Evolutionary conservation across 2,113 vertebrate genomes (phyloP).

Genomic region (Syrmaticus mikado): DNA sequence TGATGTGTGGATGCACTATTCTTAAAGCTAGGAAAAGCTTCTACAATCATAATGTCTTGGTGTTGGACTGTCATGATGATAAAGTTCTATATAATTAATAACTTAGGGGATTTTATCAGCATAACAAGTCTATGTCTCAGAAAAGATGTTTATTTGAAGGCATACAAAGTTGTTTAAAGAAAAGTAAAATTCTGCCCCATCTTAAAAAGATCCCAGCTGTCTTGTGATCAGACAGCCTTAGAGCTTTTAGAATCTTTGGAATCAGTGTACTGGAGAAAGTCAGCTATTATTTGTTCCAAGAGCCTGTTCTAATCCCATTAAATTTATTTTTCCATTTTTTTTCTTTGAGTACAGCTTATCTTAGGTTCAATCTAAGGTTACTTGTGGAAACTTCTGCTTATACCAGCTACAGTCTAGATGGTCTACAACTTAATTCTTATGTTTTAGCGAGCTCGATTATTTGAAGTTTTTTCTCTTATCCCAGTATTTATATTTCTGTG

Average conservation of each 20-base stretch:
- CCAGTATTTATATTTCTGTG: neutral
- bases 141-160: neutral
- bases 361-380: neutral
- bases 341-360: neutral
- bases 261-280: too few species aligned
- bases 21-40: neutral
- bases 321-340: neutral
- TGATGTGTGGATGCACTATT: too few species aligned
- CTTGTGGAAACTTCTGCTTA: neutral
- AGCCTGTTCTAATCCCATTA: neutral
- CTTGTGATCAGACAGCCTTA: neutral
- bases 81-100: neutral
- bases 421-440: neutral
- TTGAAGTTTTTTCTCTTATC: neutral
- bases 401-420: neutral
- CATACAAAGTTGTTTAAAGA: neutral
- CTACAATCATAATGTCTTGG: accelerated
- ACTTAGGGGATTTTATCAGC: neutral
- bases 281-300: neutral
- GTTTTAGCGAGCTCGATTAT: neutral
- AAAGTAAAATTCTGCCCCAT: neutral
- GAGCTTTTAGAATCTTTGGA: neutral
- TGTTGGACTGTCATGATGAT: neutral
- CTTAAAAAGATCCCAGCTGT: neutral
- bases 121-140: neutral